Evolutionary conservation across 2,797 vertebrate genomes (phyloP), one percentile per base, ranked within the genome.

Genomic region (Myotis planiceps): DNA sequence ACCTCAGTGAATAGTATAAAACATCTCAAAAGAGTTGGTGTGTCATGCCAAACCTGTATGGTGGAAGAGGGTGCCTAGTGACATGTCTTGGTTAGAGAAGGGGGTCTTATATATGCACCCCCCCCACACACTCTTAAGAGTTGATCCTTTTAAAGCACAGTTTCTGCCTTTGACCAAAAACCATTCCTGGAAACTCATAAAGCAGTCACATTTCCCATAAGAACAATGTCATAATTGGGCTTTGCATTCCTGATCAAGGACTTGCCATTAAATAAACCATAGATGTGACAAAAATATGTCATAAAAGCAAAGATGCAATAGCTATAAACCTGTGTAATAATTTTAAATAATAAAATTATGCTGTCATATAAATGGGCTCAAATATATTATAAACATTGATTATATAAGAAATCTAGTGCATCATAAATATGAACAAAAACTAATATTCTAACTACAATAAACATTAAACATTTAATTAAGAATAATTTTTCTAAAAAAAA

Each of bases 291-390:
- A 95, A 96, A 97, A 98, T 97, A 95, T 86, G 84, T 82, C 81
- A 79, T 97, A 96, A 97, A 96, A 96, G 89, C 84, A 96, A 97
- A 98, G 81, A 94, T 92, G 84, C 16, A 16, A 81, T 45, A 69
- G 76, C 92, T 93, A 93, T 97, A 97, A 97, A 96, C 95, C 95
- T 93, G 81, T 93, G 74, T 89, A 95, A 93, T 97, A 95, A 97
- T 96, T 96, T 93, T 93, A 85, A 96, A 79, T 84, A 97, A 85
- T 78, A 94, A 95, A 97, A 88, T 96, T 87, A 72, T 85, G 9
- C 58, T 90, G 76, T 93, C 89, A 85, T 84, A 96, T 97, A 93
- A 96, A 97, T 94, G 89, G 80, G 51, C 81, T 97, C 49, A 66
- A 85, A 92, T 96, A 96, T 94, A 97, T 53, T 93, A 25, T 95